Conservation (phyloP, 2,797 vertebrate species). For the Telmatherina bonti region DNA sequence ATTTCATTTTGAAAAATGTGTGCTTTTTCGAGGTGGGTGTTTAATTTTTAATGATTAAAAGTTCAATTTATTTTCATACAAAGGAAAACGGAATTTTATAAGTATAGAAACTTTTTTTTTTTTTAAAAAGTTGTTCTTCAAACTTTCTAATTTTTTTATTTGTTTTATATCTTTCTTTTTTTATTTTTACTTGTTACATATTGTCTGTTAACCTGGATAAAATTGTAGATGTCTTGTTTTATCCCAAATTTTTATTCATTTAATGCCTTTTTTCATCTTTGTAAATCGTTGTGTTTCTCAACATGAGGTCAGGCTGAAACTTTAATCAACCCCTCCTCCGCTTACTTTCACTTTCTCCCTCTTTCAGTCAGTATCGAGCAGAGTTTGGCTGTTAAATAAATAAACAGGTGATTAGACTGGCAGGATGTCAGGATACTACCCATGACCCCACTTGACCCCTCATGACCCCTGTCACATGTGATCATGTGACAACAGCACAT, state of each 20-base stretch:
- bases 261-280: too few relatives aligned
- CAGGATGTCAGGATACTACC: conserved; percentile 81
- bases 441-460: conserved; percentile 86
- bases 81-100: neutral
- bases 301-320: conserved; percentile 30
- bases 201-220: too few relatives aligned
- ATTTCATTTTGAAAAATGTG: too few relatives aligned
- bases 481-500: conserved; percentile 80
- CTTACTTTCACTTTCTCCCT: conserved; percentile 33
- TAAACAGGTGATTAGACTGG: conserved; percentile 80
- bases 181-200: too few relatives aligned
- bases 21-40: too few relatives aligned
- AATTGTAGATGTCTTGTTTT: too few relatives aligned
- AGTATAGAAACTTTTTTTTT: neutral
- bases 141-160: too few relatives aligned
- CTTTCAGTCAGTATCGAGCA: conserved; percentile 37
- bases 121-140: too few relatives aligned
- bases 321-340: conserved; percentile 40
- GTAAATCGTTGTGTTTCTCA: too few relatives aligned
- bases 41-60: too few relatives aligned
- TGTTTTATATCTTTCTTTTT: too few relatives aligned
- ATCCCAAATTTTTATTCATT: too few relatives aligned
- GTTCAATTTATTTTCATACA: neutral
- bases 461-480: conserved; percentile 82
- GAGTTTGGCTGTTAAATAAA: conserved; percentile 73